A percentile compares a stretch with the other conserved stretches of the same genome.
These are phyloP conservation scores for Pseudomyrmex sp. DNA, from an alignment of 1,140 invertebrate genomes.

Conservation along the genomic window DNA sequence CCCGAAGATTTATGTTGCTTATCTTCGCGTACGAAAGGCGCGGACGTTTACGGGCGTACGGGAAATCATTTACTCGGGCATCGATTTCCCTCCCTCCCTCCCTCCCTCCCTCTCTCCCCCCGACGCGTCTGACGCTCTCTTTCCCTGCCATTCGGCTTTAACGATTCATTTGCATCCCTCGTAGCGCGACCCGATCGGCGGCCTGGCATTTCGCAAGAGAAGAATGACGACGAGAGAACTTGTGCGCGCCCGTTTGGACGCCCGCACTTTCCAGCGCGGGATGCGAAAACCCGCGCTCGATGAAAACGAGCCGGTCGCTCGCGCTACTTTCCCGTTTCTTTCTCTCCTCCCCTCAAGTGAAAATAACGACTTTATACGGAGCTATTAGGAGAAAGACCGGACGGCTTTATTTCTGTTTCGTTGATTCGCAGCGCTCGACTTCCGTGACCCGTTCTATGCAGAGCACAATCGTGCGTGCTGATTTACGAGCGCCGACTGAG, in stretches of 20 bases:
- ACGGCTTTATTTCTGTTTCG: conserved; percentile 65
- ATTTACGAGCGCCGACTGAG: conserved; percentile 64
- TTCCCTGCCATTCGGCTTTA: conserved; percentile 64
- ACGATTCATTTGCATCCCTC: conserved; percentile 72
- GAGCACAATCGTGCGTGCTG: conserved; percentile 57
- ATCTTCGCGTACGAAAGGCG: conserved; percentile 66
- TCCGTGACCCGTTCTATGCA: conserved; percentile 68
- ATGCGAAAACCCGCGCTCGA: too few relatives aligned
- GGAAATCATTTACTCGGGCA: conserved; percentile 71
- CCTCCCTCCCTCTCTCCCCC: too few relatives aligned
- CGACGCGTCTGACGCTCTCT: conserved; percentile 22
- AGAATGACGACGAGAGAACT: conserved; percentile 6
- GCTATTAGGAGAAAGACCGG: conserved; percentile 65
- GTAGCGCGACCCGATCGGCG: conserved; percentile 23
- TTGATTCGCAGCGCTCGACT: conserved; percentile 62
- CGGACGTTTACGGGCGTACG: conserved; percentile 63
- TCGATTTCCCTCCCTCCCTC: conserved; percentile 59
- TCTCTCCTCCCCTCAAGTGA: neutral
- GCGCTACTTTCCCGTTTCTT: neutral
- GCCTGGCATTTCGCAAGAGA: conserved; percentile 25
- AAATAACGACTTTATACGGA: conserved; percentile 59
- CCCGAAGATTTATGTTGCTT: conserved; percentile 78
- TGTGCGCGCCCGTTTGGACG: neutral
- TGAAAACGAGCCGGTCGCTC: neutral
- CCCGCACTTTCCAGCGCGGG: neutral